Base-by-base conservation (phyloP, 2,888 invertebrate genomes). In the Mesodorylaimus sp. region DNA sequence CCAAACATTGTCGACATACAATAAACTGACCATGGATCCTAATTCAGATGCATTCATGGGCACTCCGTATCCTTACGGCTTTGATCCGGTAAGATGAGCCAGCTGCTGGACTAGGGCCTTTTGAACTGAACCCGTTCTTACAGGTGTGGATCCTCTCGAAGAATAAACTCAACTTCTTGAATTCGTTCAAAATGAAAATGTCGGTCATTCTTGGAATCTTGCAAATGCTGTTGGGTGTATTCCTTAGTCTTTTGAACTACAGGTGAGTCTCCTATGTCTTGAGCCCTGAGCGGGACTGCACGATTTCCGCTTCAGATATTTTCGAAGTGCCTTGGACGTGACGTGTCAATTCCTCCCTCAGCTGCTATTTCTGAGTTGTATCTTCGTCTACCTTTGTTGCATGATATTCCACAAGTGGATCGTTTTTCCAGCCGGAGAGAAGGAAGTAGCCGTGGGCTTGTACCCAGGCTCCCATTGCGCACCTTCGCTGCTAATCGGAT, bases 171-270 rank as follows among this genome's bases (percentile, higher is more conserved):
- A 81, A 86, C 55, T 91, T 89, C 72, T 71, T 84, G 55, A 93
- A 93, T 72, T 85, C 88, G 0, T 86, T 81, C 74, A 93, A 93
- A 73, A 93, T 91, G 91, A 74, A 89, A 72, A 80, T 93, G 57
- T 93, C 95, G 23, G 87, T 97, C 56, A 86, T 95, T 61, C 77
- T 95, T 56, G 95, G 95, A 16, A 85, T 97, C 1, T 72, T 80
- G 60, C 95, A 97, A 72, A 97, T 97, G 95, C 71, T 88, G 64
- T 89, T 95, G 69, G 95, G 95, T 39, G 83, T 97, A 10, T 69
- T 78, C 36, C 77, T 97, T 63, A 84, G 68, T 50, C 57, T 69
- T 25, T 60, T 67, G 56, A 74, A 74, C 57, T 68, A 72, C 50
- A 55, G 53, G 62, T 60, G 44, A 54, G 53, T 50, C 13, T 16